These are phyloP conservation scores for Hydractinia echinata DNA, from an alignment of 30 jellyfish, hydroid and myxozoan species.

Conservation along the genomic window DNA sequence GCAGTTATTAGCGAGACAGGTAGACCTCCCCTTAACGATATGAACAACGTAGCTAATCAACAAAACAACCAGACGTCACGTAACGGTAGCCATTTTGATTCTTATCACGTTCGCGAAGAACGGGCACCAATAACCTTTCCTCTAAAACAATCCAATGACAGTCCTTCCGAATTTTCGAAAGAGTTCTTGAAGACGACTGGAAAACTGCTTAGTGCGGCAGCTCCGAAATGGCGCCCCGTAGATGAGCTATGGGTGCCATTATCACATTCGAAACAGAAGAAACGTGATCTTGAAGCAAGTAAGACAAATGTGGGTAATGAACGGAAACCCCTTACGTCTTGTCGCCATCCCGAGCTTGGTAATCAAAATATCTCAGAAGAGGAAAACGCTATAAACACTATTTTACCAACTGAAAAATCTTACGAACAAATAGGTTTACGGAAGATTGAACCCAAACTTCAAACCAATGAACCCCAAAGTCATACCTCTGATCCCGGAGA, in stretches of 20 bases:
- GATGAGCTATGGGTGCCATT: neutral
- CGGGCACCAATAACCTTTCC: conserved; percentile 8
- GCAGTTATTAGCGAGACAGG: neutral
- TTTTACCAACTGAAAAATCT: too few relatives aligned
- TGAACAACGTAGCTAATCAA: neutral
- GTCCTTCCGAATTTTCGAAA: neutral
- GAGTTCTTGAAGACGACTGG: conserved; percentile 4
- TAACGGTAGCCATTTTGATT: neutral
- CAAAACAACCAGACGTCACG: neutral
- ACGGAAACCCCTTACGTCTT: too few relatives aligned
- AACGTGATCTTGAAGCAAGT: too few relatives aligned
- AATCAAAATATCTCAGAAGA: too few relatives aligned
- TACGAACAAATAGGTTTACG: too few relatives aligned
- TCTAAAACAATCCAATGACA: neutral
- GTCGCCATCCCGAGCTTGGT: too few relatives aligned
- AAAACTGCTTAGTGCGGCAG: conserved; percentile 7
- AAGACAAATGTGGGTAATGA: too few relatives aligned
- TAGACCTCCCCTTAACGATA: neutral
- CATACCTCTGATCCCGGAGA: too few relatives aligned
- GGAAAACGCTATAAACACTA: too few relatives aligned
- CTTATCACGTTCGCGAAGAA: neutral
- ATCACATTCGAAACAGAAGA: neutral
- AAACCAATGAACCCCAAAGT: too few relatives aligned
- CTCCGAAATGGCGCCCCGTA: neutral
- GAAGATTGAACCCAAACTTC: too few relatives aligned